Percentiles rank a stretch among this genome's conserved stretches.
These are phyloP conservation scores for Cheilosia grossa DNA, from an alignment of 2,888 invertebrate genomes.

Conservation along the genomic window DNA sequence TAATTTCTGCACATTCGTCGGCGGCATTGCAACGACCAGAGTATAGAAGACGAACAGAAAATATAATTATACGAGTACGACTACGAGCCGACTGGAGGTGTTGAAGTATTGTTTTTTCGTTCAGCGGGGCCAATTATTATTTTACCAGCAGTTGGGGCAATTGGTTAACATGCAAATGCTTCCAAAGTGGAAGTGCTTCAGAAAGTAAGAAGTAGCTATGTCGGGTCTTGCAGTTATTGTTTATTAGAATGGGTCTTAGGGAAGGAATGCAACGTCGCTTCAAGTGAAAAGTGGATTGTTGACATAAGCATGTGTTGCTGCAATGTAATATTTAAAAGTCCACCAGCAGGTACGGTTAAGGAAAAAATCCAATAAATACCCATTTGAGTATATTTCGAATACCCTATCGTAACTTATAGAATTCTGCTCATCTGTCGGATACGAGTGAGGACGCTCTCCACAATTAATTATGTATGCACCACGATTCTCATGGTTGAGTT, in stretches of 20 bases:
- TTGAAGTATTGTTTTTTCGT: conserved; percentile 55
- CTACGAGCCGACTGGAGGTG: conserved; percentile 53
- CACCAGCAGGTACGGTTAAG: neutral
- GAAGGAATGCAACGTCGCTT: neutral
- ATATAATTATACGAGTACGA: conserved; percentile 24
- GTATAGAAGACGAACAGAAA: conserved; percentile 3
- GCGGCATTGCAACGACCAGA: conserved; percentile 1
- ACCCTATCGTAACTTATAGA: too few species aligned
- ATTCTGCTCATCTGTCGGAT: neutral
- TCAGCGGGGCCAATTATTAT: conserved; percentile 43
- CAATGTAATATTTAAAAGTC: too few species aligned
- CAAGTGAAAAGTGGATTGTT: neutral
- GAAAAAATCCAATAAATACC: neutral
- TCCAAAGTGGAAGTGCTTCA: conserved; percentile 52
- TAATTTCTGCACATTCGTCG: conserved; percentile 22
- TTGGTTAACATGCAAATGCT: conserved; percentile 68
- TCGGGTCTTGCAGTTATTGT: conserved; percentile 1
- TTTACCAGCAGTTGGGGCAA: conserved; percentile 15
- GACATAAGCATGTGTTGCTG: neutral
- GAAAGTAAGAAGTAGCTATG: neutral
- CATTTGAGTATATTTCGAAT: too few species aligned
- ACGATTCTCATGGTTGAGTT: conserved; percentile 3
- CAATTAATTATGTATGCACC: neutral
- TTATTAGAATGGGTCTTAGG: neutral
- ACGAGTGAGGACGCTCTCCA: neutral